phyloP scores from a whole-genome alignment of 2,797 vertebrate genomes.

The Bradypus variegatus region DNA sequence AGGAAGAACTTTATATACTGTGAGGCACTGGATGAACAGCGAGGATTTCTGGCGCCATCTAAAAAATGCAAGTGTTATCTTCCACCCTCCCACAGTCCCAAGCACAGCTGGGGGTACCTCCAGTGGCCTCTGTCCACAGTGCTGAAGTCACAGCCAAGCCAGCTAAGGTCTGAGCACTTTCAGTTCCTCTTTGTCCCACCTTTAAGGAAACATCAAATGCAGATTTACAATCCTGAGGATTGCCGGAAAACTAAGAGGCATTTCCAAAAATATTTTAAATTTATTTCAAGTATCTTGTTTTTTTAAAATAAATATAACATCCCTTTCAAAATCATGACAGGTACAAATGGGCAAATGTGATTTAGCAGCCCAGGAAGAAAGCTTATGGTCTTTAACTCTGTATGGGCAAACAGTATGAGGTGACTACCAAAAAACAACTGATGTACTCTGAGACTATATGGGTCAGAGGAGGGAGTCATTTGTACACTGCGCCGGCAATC shows the following conservation, averaged over 20 bases:
- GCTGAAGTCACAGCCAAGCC: slow-evolving; percentile 50
- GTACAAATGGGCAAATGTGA: slow-evolving; percentile 11
- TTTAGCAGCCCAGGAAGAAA: slow-evolving; percentile 10
- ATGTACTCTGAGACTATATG: neutral
- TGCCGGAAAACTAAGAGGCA: slow-evolving; percentile 25
- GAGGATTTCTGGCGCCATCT: neutral
- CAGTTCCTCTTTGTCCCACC: neutral
- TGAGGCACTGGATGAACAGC: neutral
- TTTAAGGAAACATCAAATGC: slow-evolving; percentile 30
- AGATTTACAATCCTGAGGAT: slow-evolving; percentile 13
- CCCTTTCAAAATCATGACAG: slow-evolving; percentile 10
- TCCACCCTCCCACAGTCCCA: neutral
- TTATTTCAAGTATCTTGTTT: slow-evolving; percentile 22
- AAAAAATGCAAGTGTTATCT: neutral
- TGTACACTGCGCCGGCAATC: neutral
- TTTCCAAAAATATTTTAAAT: slow-evolving; percentile 21
- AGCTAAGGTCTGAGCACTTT: neutral
- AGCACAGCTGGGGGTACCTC: neutral
- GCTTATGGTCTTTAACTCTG: neutral
- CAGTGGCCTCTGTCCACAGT: slow-evolving; percentile 61
- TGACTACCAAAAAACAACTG: neutral
- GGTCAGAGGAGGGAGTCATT: neutral
- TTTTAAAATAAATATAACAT: neutral
- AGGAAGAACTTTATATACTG: neutral
- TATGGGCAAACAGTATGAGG: neutral